Conservation (phyloP, 2,113 vertebrate species). For the Pungitius pungitius region DNA sequence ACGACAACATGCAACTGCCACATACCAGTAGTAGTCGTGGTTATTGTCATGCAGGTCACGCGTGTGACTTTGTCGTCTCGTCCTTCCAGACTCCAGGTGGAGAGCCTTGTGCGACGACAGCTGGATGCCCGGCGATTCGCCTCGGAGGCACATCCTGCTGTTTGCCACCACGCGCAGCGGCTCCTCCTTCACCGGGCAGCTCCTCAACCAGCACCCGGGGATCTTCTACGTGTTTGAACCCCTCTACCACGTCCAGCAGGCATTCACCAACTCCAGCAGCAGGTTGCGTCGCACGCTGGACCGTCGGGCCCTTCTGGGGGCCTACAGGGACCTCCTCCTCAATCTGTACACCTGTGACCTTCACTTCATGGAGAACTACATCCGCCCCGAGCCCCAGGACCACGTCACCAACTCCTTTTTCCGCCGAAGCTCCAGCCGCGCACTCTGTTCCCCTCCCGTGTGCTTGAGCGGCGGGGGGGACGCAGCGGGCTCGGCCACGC, state of each 20-base stretch:
- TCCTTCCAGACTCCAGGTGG: conserved; percentile 72
- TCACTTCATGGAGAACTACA: conserved; percentile 83
- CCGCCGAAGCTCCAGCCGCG: conserved; percentile 80
- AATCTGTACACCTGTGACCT: conserved; percentile 84
- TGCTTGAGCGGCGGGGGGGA: conserved; percentile 63
- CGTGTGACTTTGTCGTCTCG: background rate
- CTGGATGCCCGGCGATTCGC: conserved; percentile 39
- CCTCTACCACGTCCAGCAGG: conserved; percentile 83
- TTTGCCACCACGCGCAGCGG: conserved; percentile 85
- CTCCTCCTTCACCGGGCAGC: conserved; percentile 85
- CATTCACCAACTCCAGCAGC: conserved; percentile 80
- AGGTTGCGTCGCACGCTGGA: conserved; percentile 69
- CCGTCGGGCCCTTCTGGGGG: conserved; percentile 79
- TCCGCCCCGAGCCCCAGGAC: conserved; percentile 78
- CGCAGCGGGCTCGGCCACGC: background rate
- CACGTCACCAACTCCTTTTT: conserved; percentile 81
- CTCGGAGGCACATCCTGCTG: conserved; percentile 81
- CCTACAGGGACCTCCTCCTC: conserved; percentile 82
- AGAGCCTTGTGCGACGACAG: conserved; percentile 75
- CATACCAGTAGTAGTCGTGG: background rate
- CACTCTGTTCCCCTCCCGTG: conserved; percentile 81
- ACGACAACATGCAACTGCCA: background rate
- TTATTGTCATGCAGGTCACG: background rate
- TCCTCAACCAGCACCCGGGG: conserved; percentile 84
- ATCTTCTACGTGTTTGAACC: conserved; percentile 85